These are phyloP conservation scores for Acrobeloides nanus DNA, from an alignment of 2,888 invertebrate genomes.

Conservation along the genomic window DNA sequence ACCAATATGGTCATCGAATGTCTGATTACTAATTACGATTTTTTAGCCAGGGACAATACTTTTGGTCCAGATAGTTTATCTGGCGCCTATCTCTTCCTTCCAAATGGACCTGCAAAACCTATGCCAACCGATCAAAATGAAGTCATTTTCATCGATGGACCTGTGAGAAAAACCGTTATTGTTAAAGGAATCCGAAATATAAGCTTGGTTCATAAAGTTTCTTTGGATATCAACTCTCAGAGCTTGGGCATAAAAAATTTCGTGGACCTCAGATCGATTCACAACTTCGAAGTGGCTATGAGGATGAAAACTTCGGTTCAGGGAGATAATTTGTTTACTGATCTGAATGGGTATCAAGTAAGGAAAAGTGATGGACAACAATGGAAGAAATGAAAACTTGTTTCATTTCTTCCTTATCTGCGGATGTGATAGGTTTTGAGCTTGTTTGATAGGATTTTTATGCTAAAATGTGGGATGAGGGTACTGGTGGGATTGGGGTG, in stretches of 20 bases:
- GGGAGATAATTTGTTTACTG: conserved; percentile 54
- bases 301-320: conserved; percentile 41
- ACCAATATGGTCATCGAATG: not conserved
- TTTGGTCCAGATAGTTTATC: conserved; percentile 58
- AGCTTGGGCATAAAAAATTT: conserved; percentile 8
- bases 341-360: conserved; percentile 58
- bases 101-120: conserved; percentile 76
- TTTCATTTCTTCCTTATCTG: too few relatives aligned
- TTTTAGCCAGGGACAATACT: conserved; percentile 1
- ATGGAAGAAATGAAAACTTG: too few relatives aligned
- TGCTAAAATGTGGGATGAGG: too few relatives aligned
- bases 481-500: too few relatives aligned
- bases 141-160: conserved; percentile 33
- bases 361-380: too few relatives aligned
- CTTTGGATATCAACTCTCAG: conserved; percentile 22
- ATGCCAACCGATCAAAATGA: conserved; percentile 45
- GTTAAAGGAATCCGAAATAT: conserved; percentile 21
- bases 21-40: conserved; percentile 10
- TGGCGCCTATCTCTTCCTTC: conserved; percentile 91
- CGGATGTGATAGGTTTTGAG: too few relatives aligned
- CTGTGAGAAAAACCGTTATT: conserved; percentile 30
- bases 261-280: not conserved
- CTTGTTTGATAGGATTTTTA: too few relatives aligned
- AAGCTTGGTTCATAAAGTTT: conserved; percentile 26
- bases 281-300: conserved; percentile 33